These are phyloP conservation scores for Phengaris alcon DNA, from an alignment of 2,888 invertebrate species.

Conservation along the genomic window DNA sequence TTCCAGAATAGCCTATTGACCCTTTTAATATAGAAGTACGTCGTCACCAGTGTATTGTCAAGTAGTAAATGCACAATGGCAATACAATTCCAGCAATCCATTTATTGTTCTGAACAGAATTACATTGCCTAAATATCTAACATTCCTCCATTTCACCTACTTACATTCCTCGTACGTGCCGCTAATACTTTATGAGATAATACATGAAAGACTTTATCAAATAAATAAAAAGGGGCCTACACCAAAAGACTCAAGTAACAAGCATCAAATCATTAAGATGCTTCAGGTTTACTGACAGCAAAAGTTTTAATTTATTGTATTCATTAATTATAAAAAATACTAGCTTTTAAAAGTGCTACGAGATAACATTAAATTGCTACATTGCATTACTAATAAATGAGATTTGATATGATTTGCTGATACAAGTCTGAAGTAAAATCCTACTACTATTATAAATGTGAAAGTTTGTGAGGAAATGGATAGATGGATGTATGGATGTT, in stretches of 20 bases:
- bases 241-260: neutral
- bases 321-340: too few relatives aligned
- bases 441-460: too few relatives aligned
- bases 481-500: too few relatives aligned
- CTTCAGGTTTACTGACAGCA: too few relatives aligned
- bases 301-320: too few relatives aligned
- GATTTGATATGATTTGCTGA: too few relatives aligned
- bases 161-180: constrained; percentile 33
- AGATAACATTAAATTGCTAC: too few relatives aligned
- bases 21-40: neutral
- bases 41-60: neutral
- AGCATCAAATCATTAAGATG: too few relatives aligned
- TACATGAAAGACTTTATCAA: constrained; percentile 24
- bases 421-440: too few relatives aligned
- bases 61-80: constrained; percentile 28
- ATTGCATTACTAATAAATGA: too few relatives aligned
- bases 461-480: too few relatives aligned
- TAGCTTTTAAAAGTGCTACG: too few relatives aligned
- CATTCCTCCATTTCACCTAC: constrained; percentile 36
- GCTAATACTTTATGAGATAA: constrained; percentile 31
- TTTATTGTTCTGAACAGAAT: constrained; percentile 33
- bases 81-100: constrained; percentile 31
- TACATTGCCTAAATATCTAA: constrained; percentile 34
- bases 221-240: neutral
- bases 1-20: neutral